Evolutionary conservation across 2,113 vertebrate genomes (phyloP), one percentile per base, ranked within the genome.

Genomic region (Rhegmatorhina hoffmannsi): DNA sequence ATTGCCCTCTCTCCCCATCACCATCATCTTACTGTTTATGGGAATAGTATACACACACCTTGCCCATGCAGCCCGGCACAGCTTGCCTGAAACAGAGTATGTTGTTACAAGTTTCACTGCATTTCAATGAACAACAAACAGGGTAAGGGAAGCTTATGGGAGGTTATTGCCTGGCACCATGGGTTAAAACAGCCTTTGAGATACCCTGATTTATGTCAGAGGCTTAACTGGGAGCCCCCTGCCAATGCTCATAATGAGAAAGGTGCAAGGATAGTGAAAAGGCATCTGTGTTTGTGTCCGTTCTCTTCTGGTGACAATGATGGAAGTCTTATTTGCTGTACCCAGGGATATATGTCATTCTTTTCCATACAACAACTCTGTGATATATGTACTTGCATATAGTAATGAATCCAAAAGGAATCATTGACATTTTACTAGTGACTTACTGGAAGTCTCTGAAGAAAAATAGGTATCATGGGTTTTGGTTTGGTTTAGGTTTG

Each of bases 401-500:
- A 82, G 62, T 77, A 95, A 94, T 95, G 87, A 92, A 89, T 92
- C 79, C 79, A 93, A 77, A 85, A 89, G 63, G 69, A 53, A 88
- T 73, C 68, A 66, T 64, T 95, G 67, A 84, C 93, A 85, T 95
- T 91, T 95, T 95, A 76, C 72, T 69, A 44, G 50, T 89, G 26
- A 84, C 90, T 96, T 95, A 81, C 69, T 92, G 55, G 17, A 96
- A 89, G 17, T 82, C 83, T 84, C 88, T 77, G 46, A 75, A 89
- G 79, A 91, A 90, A 97, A 96, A 80, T 68, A 70, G 67, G 81
- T 84, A 17, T 50, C 67, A 58, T 44, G 76, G 60, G 31, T 12
- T 79, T 59, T 58, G 28, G 7, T 50, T 87, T 36, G 63, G n/a
- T 59, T 89, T 89, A 36, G 60, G 8, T 90, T 92, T 89, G 73